Evolutionary conservation across 1,140 invertebrate genomes (phyloP), one percentile per base, ranked within the genome.

Genomic region (Drosophila cardini): DNA sequence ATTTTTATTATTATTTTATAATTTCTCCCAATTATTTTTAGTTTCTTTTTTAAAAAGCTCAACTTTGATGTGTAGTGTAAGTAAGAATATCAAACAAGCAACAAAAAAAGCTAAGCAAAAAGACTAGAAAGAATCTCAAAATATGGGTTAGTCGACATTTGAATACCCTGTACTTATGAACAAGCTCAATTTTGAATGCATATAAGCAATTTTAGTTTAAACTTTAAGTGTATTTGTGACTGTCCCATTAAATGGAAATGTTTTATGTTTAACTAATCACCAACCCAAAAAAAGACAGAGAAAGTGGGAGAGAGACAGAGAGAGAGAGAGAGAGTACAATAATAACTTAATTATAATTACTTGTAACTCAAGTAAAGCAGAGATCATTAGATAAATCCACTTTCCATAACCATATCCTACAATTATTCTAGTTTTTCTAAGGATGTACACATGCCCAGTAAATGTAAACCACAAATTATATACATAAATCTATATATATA

Each of bases 181-280:
- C 4, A 2, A 26, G 21, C 21, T 26, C 21, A 26, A 26, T 26
- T 26, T 26, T 26, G 21, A 26, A 26, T 3, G 21, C 21, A 21
- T 21, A 5, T 26, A 26, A 26, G 21, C 21, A 26, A 26, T 26
- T 26, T 26, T 26, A 26, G 21, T 26, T 26, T 26, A 26, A 26
- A 26, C 21, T 26, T 26, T 26, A 26, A 26, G 21, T 26, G 21
- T 32, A 48, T 40, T 63, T 71, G 50, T 71, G 60, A 64, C 68
- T 48, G 68, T 72, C 52, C 70, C 70, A 72, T 72, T 45, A 2
- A 72, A 72, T 72, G 62, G 70, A 67, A 45, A 58, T 52, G n/a
- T 21, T 7, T 40, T 42, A 40, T 64, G 30, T 26, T 48, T 50
- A 15, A 52, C 2, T 36, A 16, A 56, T 48, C 34, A 2, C 34